Base-by-base conservation (phyloP, 2,113 vertebrate species). In the Clarias gariepinus region DNA sequence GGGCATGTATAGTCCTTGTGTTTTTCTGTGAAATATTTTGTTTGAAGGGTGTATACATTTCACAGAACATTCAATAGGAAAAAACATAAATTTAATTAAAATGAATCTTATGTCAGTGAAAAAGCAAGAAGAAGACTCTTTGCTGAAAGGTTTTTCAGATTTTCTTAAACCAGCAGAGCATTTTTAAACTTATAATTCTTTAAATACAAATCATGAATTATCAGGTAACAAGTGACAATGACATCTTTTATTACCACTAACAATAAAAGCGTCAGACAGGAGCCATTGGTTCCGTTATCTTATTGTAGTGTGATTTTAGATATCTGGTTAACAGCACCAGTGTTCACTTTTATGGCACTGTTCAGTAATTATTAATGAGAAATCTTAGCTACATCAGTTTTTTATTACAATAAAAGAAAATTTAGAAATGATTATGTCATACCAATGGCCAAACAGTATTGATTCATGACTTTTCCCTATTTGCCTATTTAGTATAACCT, bases 141-240 rank as follows among this genome's bases (percentile, higher is more conserved):
- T 64, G 63, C 28, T 47, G 4, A 87, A 84, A 15, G 3, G 23
- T 58, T 81, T 74, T 28, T 76, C 30, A 2, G 80, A 47, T 87
- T 60, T 66, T 28, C 58, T 87, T 87, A 68, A 69, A 78, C 28
- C 30, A 84, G 15, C 30, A 84, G 15, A 10, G 52, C 57, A 21
- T 58, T 73, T 60, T 23, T 41, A 25, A 69, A 61, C 25, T 18
- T 15, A 57, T 60, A 8, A 64, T n/a, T 64, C 63, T 64, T 64
- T n/a, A 64, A n/a, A n/a, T 64, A n/a, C 63, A 64, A n/a, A 47
- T 86, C 41, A 41, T 84, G 41, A 58, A 63, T 87, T 28, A 77
- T 52, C 68, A 81, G 79, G 52, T 66, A 76, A 25, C 18, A 1
- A 66, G 36, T 55, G 30, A 78, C 77, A 82, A 87, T 87, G 78